Conservation (phyloP, 1,140 invertebrate genomes). For the Ericerus pela region DNA sequence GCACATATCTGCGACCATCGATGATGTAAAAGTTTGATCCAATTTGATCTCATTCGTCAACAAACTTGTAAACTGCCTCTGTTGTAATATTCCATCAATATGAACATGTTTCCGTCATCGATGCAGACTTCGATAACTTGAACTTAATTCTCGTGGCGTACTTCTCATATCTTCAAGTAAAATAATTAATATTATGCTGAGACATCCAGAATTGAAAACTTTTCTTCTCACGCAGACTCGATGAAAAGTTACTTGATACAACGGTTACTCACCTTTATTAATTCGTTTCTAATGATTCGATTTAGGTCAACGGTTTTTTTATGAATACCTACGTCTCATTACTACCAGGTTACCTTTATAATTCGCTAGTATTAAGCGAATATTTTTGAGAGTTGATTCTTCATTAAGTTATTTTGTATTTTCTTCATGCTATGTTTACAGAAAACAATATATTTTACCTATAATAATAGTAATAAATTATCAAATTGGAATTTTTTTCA, state of each 20-base stretch:
- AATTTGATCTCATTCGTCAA: conserved; percentile 49
- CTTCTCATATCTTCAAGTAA: conserved; percentile 48
- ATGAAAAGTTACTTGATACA: background rate
- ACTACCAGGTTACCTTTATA: conserved; percentile 72
- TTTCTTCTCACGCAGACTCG: background rate
- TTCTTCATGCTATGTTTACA: no score
- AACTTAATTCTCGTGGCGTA: conserved; percentile 71
- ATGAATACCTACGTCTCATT: conserved; percentile 55
- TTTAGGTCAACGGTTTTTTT: conserved; percentile 72
- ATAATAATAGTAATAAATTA: no score
- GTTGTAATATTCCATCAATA: conserved; percentile 60
- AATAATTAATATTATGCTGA: no score
- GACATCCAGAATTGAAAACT: no score
- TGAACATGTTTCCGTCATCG: conserved; percentile 50
- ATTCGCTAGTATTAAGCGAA: conserved; percentile 35
- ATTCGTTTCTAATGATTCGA: conserved; percentile 64
- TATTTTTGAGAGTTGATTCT: background rate
- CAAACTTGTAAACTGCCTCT: conserved; percentile 52
- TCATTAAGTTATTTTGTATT: no score
- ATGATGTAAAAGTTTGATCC: conserved; percentile 56
- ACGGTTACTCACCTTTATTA: conserved; percentile 44
- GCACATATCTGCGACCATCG: conserved; percentile 51
- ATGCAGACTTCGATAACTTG: conserved; percentile 67
- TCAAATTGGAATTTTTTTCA: no score
- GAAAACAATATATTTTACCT: no score